Evolutionary conservation across 2,113 vertebrate genomes (phyloP).

Genomic region (Aix galericulata): DNA sequence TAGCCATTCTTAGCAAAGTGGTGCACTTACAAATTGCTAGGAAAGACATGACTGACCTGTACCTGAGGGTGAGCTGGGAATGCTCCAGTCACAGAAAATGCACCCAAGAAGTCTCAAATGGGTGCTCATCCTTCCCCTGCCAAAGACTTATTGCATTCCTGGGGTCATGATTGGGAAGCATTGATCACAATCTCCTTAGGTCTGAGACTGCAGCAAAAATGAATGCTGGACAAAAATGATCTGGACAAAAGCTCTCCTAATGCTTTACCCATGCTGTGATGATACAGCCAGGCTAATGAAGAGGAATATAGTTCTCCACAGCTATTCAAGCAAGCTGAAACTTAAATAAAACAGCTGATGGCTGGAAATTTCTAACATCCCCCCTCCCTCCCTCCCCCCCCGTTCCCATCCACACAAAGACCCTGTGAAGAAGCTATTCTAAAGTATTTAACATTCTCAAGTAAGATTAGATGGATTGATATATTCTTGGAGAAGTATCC

Average conservation of each 20-base stretch:
- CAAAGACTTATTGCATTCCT: background rate
- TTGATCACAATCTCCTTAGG: conserved; percentile 72
- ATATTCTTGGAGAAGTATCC: background rate
- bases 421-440: background rate
- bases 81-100: background rate
- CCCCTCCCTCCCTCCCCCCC: background rate
- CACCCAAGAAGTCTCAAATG: background rate
- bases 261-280: background rate
- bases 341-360: background rate
- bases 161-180: background rate
- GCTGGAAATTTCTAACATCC: background rate
- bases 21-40: background rate
- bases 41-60: background rate
- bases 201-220: conserved; percentile 54
- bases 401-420: background rate
- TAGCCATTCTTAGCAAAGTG: background rate
- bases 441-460: background rate
- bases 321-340: background rate
- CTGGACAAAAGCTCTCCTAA: background rate
- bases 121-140: background rate
- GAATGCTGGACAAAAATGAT: conserved; percentile 9
- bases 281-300: background rate
- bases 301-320: accelerated
- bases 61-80: background rate
- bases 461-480: background rate